Evolutionary conservation across 2,888 invertebrate genomes (phyloP).

Genomic region (Auanema sp.): DNA sequence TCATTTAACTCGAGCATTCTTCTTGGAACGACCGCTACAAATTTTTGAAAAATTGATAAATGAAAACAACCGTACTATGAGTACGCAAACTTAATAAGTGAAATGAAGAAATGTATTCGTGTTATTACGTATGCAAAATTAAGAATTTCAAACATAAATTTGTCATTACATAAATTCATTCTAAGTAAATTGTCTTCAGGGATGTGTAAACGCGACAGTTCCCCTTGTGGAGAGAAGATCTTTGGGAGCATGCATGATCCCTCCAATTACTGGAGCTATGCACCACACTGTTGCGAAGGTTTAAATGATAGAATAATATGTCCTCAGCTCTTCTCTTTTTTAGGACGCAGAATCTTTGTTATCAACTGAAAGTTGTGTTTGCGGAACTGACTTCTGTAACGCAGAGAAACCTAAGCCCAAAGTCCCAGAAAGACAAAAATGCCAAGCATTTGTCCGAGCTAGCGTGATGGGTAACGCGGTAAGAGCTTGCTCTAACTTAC

Average conservation of each 20-base stretch:
- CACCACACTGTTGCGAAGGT: slow-evolving; percentile 57
- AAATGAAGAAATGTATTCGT: no score
- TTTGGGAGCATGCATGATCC: slow-evolving; percentile 59
- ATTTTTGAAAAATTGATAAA: no score
- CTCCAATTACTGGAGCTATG: slow-evolving; percentile 62
- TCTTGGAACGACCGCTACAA: no score
- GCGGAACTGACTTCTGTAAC: slow-evolving; percentile 57
- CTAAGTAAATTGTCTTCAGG: slow-evolving; percentile 30
- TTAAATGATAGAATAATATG: no score
- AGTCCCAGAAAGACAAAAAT: slow-evolving; percentile 49
- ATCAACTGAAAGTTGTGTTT: slow-evolving; percentile 57
- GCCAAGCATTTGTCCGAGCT: slow-evolving; percentile 46
- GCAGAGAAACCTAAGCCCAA: slow-evolving; percentile 46
- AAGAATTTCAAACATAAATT: no score
- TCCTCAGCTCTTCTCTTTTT: no score
- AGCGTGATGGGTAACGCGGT: slow-evolving; percentile 46
- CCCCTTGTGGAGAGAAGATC: slow-evolving; percentile 59
- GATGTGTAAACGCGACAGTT: slow-evolving; percentile 59
- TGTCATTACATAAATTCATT: no score
- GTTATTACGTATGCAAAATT: no score
- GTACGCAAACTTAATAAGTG: no score
- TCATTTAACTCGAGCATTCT: no score
- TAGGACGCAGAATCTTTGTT: slow-evolving; percentile 48
- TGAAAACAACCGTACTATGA: no score
- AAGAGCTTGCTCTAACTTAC: not conserved